phyloP scores from a whole-genome alignment of 2,888 invertebrate species.

The Heliconius ethilla region DNA sequence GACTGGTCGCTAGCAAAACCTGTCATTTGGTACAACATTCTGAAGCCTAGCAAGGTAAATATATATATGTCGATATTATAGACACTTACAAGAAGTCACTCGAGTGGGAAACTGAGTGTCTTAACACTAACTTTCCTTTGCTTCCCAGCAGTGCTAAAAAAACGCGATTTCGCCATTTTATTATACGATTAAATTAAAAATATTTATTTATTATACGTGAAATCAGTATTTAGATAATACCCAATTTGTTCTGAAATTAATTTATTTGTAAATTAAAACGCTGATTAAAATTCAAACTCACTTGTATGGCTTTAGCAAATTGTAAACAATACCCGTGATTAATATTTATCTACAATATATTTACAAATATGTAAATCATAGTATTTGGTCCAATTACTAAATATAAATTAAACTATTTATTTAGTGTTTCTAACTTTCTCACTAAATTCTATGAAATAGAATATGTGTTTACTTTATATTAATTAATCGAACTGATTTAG shows the following conservation, averaged over 20 bases:
- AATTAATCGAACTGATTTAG: not conserved
- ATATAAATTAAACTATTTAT: not conserved
- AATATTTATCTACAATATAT: constrained; percentile 4
- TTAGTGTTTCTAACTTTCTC: not conserved
- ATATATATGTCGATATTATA: constrained; percentile 42
- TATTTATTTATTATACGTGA: not conserved
- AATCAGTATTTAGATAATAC: not conserved
- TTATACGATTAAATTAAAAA: no score
- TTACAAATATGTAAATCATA: not conserved
- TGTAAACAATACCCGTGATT: not conserved
- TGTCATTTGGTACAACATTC: constrained; percentile 71
- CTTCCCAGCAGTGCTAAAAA: not conserved
- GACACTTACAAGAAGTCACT: not conserved
- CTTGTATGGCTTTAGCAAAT: not conserved
- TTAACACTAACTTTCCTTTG: not conserved
- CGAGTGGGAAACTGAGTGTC: not conserved
- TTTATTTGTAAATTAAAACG: not conserved
- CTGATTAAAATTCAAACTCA: not conserved
- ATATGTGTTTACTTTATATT: not conserved
- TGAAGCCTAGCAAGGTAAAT: constrained; percentile 78
- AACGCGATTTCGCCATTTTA: not conserved
- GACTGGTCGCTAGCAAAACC: constrained; percentile 58
- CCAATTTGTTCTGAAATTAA: not conserved
- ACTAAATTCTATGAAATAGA: not conserved
- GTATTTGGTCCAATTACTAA: not conserved